Conservation (phyloP, 2,888 invertebrate genomes). For the Elegia similella region DNA sequence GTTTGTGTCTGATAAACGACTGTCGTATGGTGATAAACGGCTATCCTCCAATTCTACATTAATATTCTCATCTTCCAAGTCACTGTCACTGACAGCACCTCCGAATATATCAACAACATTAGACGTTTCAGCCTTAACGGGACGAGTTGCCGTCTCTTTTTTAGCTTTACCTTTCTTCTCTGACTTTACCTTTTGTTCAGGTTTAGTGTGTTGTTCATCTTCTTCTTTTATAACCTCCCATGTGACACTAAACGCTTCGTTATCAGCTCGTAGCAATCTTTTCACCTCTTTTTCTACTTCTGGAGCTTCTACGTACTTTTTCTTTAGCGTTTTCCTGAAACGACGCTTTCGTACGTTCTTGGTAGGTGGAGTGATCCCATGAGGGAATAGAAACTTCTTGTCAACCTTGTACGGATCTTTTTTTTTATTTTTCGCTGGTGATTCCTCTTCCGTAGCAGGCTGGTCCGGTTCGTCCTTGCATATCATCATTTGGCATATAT, state of each 20-base stretch:
- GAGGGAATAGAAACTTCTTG: constrained; percentile 96
- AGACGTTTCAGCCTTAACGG: constrained; percentile 49
- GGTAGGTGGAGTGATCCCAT: constrained; percentile 97
- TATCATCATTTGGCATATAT: constrained; percentile 95
- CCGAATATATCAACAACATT: constrained; percentile 91
- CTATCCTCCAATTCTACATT: constrained; percentile 92
- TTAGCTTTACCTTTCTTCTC: constrained; percentile 62
- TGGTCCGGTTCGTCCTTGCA: constrained; percentile 94
- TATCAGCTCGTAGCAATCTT: constrained; percentile 93
- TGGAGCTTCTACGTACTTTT: constrained; percentile 98
- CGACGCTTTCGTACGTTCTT: constrained; percentile 96
- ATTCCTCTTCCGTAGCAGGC: constrained; percentile 88
- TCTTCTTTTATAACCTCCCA: constrained; percentile 96
- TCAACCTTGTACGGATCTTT: constrained; percentile 91
- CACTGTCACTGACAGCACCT: constrained; percentile 94
- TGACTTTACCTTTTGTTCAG: constrained; percentile 44
- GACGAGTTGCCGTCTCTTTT: constrained; percentile 33
- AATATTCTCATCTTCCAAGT: constrained; percentile 88
- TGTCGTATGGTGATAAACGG: constrained; percentile 87
- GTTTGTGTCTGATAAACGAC: constrained; percentile 84
- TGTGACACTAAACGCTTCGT: constrained; percentile 93
- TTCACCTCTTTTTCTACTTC: constrained; percentile 99
- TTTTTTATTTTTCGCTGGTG: constrained; percentile 89
- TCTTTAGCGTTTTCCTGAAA: constrained; percentile 96
- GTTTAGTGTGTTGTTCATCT: constrained; percentile 83